Evolutionary conservation across 2,113 vertebrate genomes (phyloP), one percentile per base, ranked within the genome.

Genomic region (Tupaia tana): DNA sequence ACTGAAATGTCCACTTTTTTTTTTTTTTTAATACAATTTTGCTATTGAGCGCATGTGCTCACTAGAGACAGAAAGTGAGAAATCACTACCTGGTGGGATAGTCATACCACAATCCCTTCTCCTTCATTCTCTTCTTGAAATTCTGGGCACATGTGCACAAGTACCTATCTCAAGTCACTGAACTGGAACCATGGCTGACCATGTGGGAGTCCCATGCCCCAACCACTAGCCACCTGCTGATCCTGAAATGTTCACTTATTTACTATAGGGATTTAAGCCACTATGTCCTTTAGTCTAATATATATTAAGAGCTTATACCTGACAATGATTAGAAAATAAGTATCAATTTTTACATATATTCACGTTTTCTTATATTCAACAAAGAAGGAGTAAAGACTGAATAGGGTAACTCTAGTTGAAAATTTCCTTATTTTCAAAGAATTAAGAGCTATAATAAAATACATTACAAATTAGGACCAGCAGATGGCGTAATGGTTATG

Each of bases 341-440:
- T 43, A 80, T 69, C 66, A 93, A 59, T 56, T 61, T 61, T 34
- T 14, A 29, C 31, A 66, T 19, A 64, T 24, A 69, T 34, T 43
- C 25, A 29, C 16, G 34, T 66, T 73, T 92, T 89, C 29, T 89
- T 34, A 74, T 43, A 92, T 34, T 92, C 27, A 70, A 82, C n/a
- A 93, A 64, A 85, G 7, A 63, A 82, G 79, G 58, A 18, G 25
- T 27, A 93, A 64, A 78, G 29, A 58, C 3, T 34, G 1, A 12
- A 79, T n/a, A 58, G 58, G 27, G 11, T 75, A 83, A 75, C 15
- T 71, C 20, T 69, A 58, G 27, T n/a, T 86, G 12, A 91, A n/a
- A 96, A 89, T 83, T 82, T 89, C 18, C 1, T 52, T 89, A 67
- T 78, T 93, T 95, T 89, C 63, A 89, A 91, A 78, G 27, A 93